Evolutionary conservation across 2,113 vertebrate species (phyloP).

Genomic region (Anser cygnoides): DNA sequence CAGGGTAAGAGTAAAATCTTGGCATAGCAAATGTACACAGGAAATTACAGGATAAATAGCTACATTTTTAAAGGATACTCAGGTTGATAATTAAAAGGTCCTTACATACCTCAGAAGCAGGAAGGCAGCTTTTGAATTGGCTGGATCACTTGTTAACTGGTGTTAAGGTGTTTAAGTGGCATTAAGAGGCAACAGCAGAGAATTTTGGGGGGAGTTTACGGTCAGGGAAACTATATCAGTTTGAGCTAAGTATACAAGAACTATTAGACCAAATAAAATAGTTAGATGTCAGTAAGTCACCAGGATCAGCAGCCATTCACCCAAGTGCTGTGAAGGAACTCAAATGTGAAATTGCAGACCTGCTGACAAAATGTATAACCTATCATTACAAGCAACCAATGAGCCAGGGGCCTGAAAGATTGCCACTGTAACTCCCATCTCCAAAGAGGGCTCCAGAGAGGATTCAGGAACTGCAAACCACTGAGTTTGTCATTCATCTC

Average conservation of each 20-base stretch:
- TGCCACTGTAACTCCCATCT: not conserved
- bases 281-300: not conserved
- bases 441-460: not conserved
- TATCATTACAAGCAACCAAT: not conserved
- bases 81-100: not conserved
- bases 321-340: not conserved
- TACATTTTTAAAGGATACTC: not conserved
- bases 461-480: not conserved
- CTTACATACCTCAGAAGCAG: not conserved
- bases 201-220: not conserved
- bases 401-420: not conserved
- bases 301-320: not conserved
- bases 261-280: not conserved
- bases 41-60: not conserved
- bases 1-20: not conserved
- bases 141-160: not conserved
- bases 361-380: not conserved
- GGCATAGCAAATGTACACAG: not conserved
- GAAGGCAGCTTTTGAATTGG: not conserved
- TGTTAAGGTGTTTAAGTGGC: not conserved
- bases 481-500: not conserved
- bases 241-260: not conserved
- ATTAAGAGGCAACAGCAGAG: not conserved
- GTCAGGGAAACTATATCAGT: not conserved
- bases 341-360: slow-evolving; percentile 12